Percentiles rank a stretch among this genome's conserved stretches.
Conservation (phyloP, 1,140 invertebrate species). For the Antheraea pernyi region DNA sequence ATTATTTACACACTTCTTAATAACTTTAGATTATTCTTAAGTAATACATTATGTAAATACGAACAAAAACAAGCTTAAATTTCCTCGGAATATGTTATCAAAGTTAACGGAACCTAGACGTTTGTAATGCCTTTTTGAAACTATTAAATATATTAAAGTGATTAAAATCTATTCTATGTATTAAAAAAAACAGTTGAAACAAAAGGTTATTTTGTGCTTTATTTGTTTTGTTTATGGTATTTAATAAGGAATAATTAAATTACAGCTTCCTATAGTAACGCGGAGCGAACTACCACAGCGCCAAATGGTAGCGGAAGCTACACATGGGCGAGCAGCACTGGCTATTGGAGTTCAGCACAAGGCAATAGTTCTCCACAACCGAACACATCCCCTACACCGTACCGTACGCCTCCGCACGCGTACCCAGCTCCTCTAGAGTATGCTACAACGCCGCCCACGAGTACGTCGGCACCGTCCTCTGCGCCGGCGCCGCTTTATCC, state of each 20-base stretch:
- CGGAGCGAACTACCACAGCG: conserved; percentile 59
- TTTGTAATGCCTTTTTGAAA: no score
- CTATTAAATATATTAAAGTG: no score
- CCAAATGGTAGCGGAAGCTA: conserved; percentile 64
- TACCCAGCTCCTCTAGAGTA: conserved; percentile 63
- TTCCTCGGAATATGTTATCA: no score
- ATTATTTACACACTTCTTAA: no score
- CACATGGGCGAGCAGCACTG: conserved; percentile 63
- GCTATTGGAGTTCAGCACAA: conserved; percentile 61
- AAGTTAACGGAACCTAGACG: no score
- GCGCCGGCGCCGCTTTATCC: conserved; percentile 60
- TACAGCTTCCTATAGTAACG: conserved; percentile 65
- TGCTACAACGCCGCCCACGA: conserved; percentile 51
- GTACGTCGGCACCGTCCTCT: conserved; percentile 45
- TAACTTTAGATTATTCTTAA: no score
- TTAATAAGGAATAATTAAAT: not conserved
- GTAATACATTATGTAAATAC: no score
- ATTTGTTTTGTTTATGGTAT: no score
- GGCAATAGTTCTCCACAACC: conserved; percentile 60
- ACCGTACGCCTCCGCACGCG: conserved; percentile 61
- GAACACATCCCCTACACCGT: conserved; percentile 52
- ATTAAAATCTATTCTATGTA: no score
- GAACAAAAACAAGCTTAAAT: no score
- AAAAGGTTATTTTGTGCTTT: no score
- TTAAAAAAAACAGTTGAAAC: no score